These are phyloP conservation scores for Liasis olivaceus DNA, from an alignment of 2,797 vertebrate genomes.

Conservation along the genomic window DNA sequence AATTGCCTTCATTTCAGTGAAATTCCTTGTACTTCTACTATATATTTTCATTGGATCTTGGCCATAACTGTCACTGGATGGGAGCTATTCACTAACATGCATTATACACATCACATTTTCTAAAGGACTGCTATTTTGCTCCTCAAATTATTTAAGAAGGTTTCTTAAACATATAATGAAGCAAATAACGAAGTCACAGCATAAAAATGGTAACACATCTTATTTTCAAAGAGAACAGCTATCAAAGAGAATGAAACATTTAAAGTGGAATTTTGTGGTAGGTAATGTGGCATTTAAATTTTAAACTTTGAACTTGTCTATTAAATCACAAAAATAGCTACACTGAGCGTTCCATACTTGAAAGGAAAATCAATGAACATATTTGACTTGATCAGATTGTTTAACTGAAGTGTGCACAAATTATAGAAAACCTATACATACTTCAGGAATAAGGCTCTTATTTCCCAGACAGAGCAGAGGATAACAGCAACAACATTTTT, in stretches of 20 bases:
- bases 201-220: background rate
- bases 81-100: background rate
- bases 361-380: constrained; percentile 11
- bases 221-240: constrained; percentile 20
- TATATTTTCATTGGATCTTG: constrained; percentile 12
- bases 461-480: constrained; percentile 7
- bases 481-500: background rate
- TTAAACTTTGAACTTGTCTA: background rate
- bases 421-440: background rate
- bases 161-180: constrained; percentile 2
- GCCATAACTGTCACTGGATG: background rate
- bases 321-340: background rate
- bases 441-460: background rate
- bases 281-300: background rate
- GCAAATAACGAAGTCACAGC: constrained; percentile 8
- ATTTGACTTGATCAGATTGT: background rate
- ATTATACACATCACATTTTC: constrained; percentile 29
- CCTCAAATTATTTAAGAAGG: background rate
- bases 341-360: constrained; percentile 11
- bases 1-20: constrained; percentile 7
- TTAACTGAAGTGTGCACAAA: background rate
- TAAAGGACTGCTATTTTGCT: background rate
- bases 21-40: constrained; percentile 27
- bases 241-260: constrained; percentile 49
- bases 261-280: constrained; percentile 27